phyloP scores from a whole-genome alignment of 2,113 vertebrate genomes.

The Orientallactaga bullata region DNA sequence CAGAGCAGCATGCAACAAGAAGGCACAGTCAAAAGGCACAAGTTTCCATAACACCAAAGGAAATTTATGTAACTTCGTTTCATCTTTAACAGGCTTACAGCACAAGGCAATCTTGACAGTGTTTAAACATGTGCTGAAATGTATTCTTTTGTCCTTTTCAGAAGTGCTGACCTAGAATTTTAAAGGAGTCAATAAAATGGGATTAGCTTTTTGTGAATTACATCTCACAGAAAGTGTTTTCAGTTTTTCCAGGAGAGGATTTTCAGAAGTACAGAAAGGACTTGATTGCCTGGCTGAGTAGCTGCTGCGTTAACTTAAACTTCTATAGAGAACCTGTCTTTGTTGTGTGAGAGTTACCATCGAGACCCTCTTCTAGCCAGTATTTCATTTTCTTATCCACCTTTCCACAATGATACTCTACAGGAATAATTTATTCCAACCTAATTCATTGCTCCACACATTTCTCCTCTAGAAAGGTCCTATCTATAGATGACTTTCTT shows the following conservation, averaged over 20 bases:
- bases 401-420: neutral
- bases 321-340: neutral
- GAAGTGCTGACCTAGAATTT: slow-evolving; percentile 8
- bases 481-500: rapidly evolving
- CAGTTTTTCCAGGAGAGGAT: neutral
- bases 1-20: rapidly evolving
- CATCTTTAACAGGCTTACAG: neutral
- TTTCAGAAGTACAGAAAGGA: neutral
- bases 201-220: neutral
- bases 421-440: neutral
- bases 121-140: neutral
- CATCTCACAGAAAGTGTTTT: neutral
- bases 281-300: neutral
- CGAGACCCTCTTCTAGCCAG: neutral
- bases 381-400: neutral
- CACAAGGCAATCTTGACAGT: neutral
- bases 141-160: neutral
- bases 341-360: neutral
- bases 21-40: neutral
- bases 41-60: too few relatives aligned
- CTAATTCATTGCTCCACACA: neutral
- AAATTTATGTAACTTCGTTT: neutral
- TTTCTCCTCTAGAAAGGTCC: neutral
- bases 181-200: neutral
- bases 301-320: neutral